Evolutionary conservation across 2,888 invertebrate species (phyloP).

Genomic region (Euplagia quadripunctaria): DNA sequence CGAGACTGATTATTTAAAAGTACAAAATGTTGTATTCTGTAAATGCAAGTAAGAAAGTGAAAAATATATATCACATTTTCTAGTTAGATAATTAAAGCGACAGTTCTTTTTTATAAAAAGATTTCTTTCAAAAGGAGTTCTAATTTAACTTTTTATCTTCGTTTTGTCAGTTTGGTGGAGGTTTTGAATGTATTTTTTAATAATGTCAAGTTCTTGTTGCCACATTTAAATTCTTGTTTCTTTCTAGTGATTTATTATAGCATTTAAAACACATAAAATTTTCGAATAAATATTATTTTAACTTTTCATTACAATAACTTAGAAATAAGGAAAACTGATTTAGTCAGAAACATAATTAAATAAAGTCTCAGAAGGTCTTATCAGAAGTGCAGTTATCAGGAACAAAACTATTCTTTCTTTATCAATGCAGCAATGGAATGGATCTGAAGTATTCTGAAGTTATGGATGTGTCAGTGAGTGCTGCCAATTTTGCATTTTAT

Average conservation of each 20-base stretch:
- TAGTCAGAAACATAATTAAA: background rate
- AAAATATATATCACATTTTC: background rate
- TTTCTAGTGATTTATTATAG: background rate
- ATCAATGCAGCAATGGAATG: too few species aligned
- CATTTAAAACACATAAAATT: background rate
- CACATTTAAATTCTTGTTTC: constrained; percentile 14
- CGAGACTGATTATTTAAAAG: constrained; percentile 9
- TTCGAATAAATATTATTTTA: background rate
- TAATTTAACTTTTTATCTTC: background rate
- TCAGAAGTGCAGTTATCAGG: background rate
- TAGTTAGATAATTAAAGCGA: background rate
- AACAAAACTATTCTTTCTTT: background rate
- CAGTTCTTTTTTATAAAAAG: constrained; percentile 4
- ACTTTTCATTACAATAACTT: background rate
- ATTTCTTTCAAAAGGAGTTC: background rate
- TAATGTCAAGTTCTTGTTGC: constrained; percentile 42
- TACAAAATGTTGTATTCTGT: background rate
- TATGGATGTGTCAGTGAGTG: too few species aligned
- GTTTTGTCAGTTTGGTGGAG: background rate
- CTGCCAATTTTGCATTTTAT: too few species aligned
- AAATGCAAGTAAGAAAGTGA: background rate
- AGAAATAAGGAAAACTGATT: background rate
- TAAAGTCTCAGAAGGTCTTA: background rate
- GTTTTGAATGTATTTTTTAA: constrained; percentile 37
- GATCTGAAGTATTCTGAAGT: too few species aligned